phyloP scores from a whole-genome alignment of 2,797 vertebrate species.

The Vipera latastei region DNA sequence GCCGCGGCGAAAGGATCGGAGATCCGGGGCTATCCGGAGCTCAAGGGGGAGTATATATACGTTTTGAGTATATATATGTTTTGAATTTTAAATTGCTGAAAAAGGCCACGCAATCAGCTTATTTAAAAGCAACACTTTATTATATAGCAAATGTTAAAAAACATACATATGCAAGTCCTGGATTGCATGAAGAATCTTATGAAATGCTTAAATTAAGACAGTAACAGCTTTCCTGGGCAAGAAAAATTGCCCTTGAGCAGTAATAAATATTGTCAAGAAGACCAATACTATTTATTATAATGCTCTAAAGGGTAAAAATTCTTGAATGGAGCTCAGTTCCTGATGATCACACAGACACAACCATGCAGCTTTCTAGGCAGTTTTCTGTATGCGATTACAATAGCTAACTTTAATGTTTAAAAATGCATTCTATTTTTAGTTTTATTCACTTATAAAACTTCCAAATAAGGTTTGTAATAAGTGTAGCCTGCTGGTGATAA shows the following conservation, averaged over 20 bases:
- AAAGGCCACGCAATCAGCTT: neutral
- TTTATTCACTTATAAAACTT: neutral
- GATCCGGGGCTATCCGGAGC: too few species aligned
- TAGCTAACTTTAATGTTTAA: neutral
- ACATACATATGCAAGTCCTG: neutral
- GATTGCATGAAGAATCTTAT: neutral
- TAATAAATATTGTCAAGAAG: neutral
- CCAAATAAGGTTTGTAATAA: neutral
- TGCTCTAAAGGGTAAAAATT: neutral
- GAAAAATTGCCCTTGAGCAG: neutral
- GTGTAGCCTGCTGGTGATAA: neutral
- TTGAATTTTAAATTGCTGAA: neutral
- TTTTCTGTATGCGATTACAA: neutral
- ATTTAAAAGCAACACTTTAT: neutral
- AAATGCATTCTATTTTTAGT: neutral
- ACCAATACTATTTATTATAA: neutral
- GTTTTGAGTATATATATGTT: neutral
- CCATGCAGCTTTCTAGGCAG: neutral
- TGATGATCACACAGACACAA: neutral
- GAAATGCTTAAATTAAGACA: neutral
- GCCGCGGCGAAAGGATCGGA: too few species aligned
- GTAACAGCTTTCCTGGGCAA: neutral
- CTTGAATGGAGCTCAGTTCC: neutral
- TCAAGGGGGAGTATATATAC: too few species aligned
- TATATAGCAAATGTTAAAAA: neutral